These are phyloP conservation scores for Hirtodrosophila confusa DNA, from an alignment of 2,888 invertebrate genomes.

Conservation along the genomic window DNA sequence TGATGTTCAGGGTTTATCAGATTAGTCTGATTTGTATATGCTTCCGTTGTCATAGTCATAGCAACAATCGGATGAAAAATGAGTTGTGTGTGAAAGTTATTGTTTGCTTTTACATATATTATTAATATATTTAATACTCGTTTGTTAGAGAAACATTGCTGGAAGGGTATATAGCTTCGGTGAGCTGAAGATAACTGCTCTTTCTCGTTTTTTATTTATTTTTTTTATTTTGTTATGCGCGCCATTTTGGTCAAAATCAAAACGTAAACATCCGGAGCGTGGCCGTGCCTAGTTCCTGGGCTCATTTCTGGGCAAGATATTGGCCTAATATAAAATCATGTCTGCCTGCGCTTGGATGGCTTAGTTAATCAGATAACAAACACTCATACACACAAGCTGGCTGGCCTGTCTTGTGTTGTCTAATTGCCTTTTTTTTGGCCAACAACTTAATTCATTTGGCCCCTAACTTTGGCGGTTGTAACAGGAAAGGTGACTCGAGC, in stretches of 20 bases:
- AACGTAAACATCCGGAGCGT: conserved; percentile 68
- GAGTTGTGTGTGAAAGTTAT: too few relatives aligned
- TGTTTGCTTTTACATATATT: too few relatives aligned
- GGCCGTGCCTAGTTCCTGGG: conserved; percentile 69
- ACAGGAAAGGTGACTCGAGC: conserved; percentile 35
- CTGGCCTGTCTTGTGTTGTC: conserved; percentile 32
- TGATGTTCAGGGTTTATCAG: too few relatives aligned
- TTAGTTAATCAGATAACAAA: conserved; percentile 72
- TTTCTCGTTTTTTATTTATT: neutral
- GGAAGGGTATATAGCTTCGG: too few relatives aligned
- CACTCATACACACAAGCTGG: conserved; percentile 10
- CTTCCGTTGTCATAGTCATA: too few relatives aligned
- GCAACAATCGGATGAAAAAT: too few relatives aligned
- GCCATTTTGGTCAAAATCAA: conserved; percentile 56
- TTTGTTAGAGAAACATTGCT: too few relatives aligned
- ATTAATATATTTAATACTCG: too few relatives aligned
- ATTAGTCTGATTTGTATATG: too few relatives aligned
- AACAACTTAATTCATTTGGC: conserved; percentile 71
- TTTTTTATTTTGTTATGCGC: conserved; percentile 22
- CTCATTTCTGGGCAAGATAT: conserved; percentile 48
- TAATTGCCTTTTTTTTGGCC: conserved; percentile 58
- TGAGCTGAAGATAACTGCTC: too few relatives aligned
- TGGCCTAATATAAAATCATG: conserved; percentile 70
- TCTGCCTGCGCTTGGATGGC: conserved; percentile 60
- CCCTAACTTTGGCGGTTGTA: conserved; percentile 17